These are phyloP conservation scores for Calliopum simillimum DNA, from an alignment of 2,888 invertebrate genomes.

Conservation along the genomic window DNA sequence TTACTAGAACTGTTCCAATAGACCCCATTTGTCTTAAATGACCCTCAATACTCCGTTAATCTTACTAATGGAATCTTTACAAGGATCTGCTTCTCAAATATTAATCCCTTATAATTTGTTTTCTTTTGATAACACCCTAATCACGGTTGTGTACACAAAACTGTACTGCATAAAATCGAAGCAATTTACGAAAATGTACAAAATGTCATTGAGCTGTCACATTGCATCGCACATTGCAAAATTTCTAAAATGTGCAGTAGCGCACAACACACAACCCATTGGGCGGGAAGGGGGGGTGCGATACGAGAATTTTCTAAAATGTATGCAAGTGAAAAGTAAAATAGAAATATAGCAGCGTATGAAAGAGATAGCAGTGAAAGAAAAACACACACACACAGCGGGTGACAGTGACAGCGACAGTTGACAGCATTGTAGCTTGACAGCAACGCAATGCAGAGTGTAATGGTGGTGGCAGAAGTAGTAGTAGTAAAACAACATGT, in stretches of 20 bases:
- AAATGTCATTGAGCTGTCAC: slow-evolving; percentile 65
- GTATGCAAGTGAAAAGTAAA: background rate
- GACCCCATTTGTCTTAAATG: no score
- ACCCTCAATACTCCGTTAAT: no score
- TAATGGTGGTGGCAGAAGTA: background rate
- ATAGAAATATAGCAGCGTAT: background rate
- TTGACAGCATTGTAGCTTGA: slow-evolving; percentile 60
- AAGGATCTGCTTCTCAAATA: no score
- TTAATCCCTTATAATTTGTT: no score
- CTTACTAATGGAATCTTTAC: no score
- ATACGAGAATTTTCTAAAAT: no score
- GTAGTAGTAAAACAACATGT: background rate
- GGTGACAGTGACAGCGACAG: slow-evolving; percentile 50
- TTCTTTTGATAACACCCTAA: slow-evolving; percentile 11
- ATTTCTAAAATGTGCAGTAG: slow-evolving; percentile 37
- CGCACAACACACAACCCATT: background rate
- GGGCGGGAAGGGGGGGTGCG: no score
- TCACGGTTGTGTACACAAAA: slow-evolving; percentile 8
- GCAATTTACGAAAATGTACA: slow-evolving; percentile 64
- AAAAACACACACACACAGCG: slow-evolving; percentile 22
- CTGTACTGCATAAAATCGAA: slow-evolving; percentile 53
- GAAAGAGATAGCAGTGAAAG: background rate
- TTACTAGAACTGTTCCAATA: no score
- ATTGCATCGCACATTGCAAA: slow-evolving; percentile 51
- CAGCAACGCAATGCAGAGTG: slow-evolving; percentile 44